Conservation (phyloP, 53 echinoderm and acorn worm genomes). For the Glandiceps talaboti region DNA sequence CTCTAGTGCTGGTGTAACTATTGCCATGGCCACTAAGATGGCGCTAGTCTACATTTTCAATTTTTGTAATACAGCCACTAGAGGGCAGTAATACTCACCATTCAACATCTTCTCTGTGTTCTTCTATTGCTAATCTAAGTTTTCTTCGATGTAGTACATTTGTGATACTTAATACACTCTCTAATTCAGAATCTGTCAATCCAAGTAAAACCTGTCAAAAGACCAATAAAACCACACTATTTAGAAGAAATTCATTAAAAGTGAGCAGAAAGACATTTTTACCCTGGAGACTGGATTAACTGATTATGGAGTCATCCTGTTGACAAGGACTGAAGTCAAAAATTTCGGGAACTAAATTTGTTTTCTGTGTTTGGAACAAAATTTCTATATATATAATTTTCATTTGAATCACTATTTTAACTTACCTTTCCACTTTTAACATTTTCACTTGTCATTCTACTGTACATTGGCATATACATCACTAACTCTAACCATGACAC, state of each 20-base stretch:
- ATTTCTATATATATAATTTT: too few species aligned
- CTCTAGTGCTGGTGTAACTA: too few species aligned
- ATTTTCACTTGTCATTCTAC: constrained; percentile 69
- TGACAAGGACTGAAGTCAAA: too few species aligned
- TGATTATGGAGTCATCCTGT: too few species aligned
- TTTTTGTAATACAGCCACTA: not conserved
- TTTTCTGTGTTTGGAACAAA: too few species aligned
- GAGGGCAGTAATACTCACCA: constrained; percentile 31
- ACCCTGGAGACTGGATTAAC: too few species aligned
- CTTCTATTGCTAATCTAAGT: constrained; percentile 75
- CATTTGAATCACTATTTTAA: too few species aligned
- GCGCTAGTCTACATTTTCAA: not conserved
- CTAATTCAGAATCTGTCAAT: constrained; percentile 73
- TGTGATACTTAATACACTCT: constrained; percentile 67
- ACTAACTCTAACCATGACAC: constrained; percentile 83
- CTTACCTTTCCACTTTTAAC: constrained; percentile 94
- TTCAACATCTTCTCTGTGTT: constrained; percentile 55
- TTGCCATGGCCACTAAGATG: not conserved
- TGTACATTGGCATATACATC: constrained; percentile 88
- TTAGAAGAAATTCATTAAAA: too few species aligned
- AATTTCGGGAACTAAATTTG: too few species aligned
- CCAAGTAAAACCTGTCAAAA: constrained; percentile 65
- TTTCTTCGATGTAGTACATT: constrained; percentile 81
- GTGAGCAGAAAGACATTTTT: too few species aligned
- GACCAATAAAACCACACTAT: too few species aligned